Percentiles rank a stretch among this genome's conserved stretches.
phyloP scores from a whole-genome alignment of 1,140 invertebrate species.

The Hirudo medicinalis region DNA sequence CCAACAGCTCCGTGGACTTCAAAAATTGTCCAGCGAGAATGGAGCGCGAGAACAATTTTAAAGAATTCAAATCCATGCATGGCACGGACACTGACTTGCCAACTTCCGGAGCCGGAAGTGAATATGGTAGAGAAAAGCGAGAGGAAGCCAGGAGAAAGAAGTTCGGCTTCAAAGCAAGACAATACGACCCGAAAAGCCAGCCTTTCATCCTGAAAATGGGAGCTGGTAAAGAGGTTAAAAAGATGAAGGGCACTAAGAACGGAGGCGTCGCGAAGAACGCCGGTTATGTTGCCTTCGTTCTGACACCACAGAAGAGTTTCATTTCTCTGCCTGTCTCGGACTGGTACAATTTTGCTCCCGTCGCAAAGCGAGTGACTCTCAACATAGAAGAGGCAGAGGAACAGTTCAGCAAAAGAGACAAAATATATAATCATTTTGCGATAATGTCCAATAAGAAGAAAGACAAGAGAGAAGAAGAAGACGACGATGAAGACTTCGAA shows the following conservation, averaged over 20 bases:
- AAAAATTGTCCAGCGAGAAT: conserved; percentile 54
- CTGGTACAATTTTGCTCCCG: conserved; percentile 78
- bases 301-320: conserved; percentile 79
- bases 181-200: conserved; percentile 81
- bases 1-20: no score
- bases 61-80: conserved; percentile 62
- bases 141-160: conserved; percentile 87
- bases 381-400: conserved; percentile 92
- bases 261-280: conserved; percentile 87
- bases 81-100: conserved; percentile 60
- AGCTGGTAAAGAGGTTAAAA: conserved; percentile 70
- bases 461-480: conserved; percentile 67
- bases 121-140: conserved; percentile 63
- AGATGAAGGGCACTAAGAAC: conserved; percentile 76
- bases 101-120: conserved; percentile 57
- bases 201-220: conserved; percentile 86
- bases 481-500: conserved; percentile 57
- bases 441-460: conserved; percentile 62
- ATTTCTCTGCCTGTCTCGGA: conserved; percentile 86
- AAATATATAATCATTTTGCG: no score
- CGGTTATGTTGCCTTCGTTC: conserved; percentile 88
- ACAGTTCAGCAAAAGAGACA: conserved; percentile 62
- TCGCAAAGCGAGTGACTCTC: conserved; percentile 76
- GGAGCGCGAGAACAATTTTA: conserved; percentile 85
- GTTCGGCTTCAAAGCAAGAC: conserved; percentile 70